A percentile compares a stretch with the other conserved stretches of the same genome.
Evolutionary conservation across 2,888 invertebrate species (phyloP).

Genomic region (Tenthredo notha): DNA sequence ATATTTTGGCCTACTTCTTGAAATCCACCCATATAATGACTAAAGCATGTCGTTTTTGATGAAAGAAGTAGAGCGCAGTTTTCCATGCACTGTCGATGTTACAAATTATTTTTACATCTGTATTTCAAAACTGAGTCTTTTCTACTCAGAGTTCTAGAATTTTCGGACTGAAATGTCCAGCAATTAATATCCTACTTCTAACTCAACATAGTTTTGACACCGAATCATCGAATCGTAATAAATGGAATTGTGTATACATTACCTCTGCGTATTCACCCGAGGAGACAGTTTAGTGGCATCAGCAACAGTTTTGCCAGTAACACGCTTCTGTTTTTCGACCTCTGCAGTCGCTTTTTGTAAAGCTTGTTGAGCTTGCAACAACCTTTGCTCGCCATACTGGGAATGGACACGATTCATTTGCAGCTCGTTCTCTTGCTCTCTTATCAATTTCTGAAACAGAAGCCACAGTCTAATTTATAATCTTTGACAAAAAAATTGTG

Average conservation of each 20-base stretch:
- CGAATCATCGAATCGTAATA: not conserved
- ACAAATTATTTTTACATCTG: too few species aligned
- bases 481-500: not conserved
- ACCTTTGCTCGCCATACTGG: constrained; percentile 59
- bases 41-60: too few species aligned
- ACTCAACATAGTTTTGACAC: not conserved
- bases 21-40: too few species aligned
- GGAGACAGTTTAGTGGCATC: constrained; percentile 79
- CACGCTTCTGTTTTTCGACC: constrained; percentile 75
- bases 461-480: not conserved
- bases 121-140: too few species aligned
- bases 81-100: too few species aligned
- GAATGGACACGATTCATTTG: constrained; percentile 63
- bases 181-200: too few species aligned
- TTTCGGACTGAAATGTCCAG: too few species aligned
- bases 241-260: constrained; percentile 22
- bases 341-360: constrained; percentile 69
- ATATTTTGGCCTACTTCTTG: too few species aligned
- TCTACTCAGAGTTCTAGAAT: too few species aligned
- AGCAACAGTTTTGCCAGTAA: constrained; percentile 73
- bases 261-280: constrained; percentile 80
- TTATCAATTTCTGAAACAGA: constrained; percentile 78
- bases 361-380: constrained; percentile 60
- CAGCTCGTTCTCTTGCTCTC: constrained; percentile 76
- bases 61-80: too few species aligned